Evolutionary conservation across 2,797 vertebrate species (phyloP), one percentile per base, ranked within the genome.

Genomic region (Phrynocephalus forsythii): DNA sequence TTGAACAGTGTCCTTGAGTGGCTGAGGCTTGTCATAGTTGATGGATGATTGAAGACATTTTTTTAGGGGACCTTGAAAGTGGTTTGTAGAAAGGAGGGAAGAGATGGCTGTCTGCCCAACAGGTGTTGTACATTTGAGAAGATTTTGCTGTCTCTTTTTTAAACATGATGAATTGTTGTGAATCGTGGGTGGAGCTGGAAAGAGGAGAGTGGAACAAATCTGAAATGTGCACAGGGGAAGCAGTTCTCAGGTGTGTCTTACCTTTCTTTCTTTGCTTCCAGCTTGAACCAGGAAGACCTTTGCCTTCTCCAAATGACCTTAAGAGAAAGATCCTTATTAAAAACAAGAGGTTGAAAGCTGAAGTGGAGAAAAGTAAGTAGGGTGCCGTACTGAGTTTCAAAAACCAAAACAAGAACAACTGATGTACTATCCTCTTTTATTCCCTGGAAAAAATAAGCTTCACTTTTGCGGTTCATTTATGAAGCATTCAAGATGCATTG

Each of bases 301-400:
- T 99, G 88, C 99, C 99, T 0, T 99, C 98, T 24, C 98, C 99
- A 18, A 99, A 97, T 79, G 99, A 99, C 44, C 98, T 99, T 81
- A 99, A 96, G 95, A 98, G 97, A 90, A 99, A 99, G 97, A 99
- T 99, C 92, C 98, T 99, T 89, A 99, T 99, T 92, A 99, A 99
- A 97, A 99, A 99, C 95, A 99, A 99, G 93, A 97, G 99, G 2
- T 97, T 99, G 95, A 99, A 99, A 97, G 97, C 99, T 28, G 99
- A 99, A 96, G 99, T 99, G 88, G 99, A 99, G 90, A 98, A 98
- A 96, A 99, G 99, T 99, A 97, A 79, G 98, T 98, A 89, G 24
- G 16, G 0, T 81, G 60, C n/a, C 4, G 3, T 56, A 6, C 22
- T 67, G 24, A 52, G 1, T 10, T 28, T 67, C 15, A 26, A 15